Evolutionary conservation across 2,113 vertebrate genomes (phyloP).

Genomic region (Maylandia zebra): DNA sequence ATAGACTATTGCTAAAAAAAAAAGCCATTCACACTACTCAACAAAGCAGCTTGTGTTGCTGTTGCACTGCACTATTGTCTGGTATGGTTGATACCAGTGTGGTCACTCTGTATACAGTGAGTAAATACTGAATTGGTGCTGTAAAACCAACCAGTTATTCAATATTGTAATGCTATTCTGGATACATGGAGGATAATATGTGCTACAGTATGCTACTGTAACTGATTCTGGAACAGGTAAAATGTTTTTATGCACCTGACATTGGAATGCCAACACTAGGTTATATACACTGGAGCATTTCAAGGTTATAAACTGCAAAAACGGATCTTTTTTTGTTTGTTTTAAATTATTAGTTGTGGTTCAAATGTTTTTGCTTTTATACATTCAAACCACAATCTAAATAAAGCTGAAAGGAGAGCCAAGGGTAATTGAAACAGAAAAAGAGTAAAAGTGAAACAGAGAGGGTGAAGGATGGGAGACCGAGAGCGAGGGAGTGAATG

Average conservation of each 20-base stretch:
- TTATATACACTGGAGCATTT: background rate
- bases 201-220: background rate
- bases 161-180: background rate
- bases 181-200: background rate
- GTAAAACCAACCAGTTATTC: background rate
- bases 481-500: slow-evolving; percentile 25
- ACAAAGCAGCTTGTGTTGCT: background rate
- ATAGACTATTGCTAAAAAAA: background rate
- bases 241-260: background rate
- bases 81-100: background rate
- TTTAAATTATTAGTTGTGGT: background rate
- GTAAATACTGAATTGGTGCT: background rate
- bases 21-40: background rate
- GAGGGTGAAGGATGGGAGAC: slow-evolving; percentile 26
- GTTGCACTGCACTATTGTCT: background rate
- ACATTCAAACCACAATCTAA: background rate
- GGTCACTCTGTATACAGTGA: background rate
- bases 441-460: background rate
- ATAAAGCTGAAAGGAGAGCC: background rate
- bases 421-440: slow-evolving; percentile 26
- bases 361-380: background rate
- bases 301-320: background rate
- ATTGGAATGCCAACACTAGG: background rate
- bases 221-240: background rate
- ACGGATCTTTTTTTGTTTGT: background rate